Base-by-base conservation (phyloP, 2,797 vertebrate species). In the Lophius americanus region DNA sequence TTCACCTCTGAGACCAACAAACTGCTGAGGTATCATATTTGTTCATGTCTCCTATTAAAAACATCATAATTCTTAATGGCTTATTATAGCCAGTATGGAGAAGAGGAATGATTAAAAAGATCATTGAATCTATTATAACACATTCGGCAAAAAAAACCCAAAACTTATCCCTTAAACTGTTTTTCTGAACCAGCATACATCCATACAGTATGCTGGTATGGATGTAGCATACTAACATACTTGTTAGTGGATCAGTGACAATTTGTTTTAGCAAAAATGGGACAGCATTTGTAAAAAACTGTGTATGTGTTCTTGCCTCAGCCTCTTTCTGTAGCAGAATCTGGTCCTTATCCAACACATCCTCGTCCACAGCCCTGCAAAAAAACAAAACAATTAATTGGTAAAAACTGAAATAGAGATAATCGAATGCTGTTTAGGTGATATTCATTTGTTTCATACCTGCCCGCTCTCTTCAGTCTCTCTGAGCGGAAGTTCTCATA, bases 401-500 rank as follows among this genome's bases (percentile, higher is more conserved):
- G 46, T 23, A 49, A 39, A 36, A 42, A 13, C 1, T 14, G 11
- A 67, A 43, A 56, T 2, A 41, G 3, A 64, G 23, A 37, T 36
- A 35, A 23, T 55, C 32, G 46, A 0, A 33, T 57, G 36, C 5
- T 55, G 32, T 54, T 38, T 2, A 33, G n/a, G 7, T 38, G 23
- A 48, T 9, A 42, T 9, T 13, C 54, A 67, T 50, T 9, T 9
- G 44, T 5, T 4, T 50, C 88, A 74, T 36, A 94, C 91, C 91
- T 85, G 68, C 96, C 95, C 7, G 92, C 94, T 71, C 87, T 92
- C 77, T 98, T 97, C 68, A 97, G 91, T 66, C 95, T 94, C 92
- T 97, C 95, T 0, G 96, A 96, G n/a, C 95, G 95, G 94, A 97
- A 95, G 83, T 96, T 98, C 89, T 96, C 95, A 0, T 96, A 96